These are phyloP conservation scores for Danio albolineatus DNA, from an alignment of 2,797 vertebrate genomes.

Conservation along the genomic window DNA sequence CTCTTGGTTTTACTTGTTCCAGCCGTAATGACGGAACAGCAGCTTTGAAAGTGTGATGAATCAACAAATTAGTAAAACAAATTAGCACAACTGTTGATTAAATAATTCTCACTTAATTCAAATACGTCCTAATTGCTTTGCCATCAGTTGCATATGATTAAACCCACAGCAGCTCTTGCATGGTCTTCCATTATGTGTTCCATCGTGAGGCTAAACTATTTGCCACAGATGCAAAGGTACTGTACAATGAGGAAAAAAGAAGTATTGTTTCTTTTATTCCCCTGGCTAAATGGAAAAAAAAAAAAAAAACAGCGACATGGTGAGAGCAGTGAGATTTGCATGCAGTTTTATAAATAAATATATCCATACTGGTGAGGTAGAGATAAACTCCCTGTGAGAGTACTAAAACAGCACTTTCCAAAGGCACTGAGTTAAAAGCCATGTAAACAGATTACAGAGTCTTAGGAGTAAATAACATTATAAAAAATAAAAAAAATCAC, in stretches of 20 bases:
- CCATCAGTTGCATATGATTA: not conserved
- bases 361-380: not conserved
- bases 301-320: not conserved
- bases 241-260: not conserved
- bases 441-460: slow-evolving; percentile 51
- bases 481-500: not conserved
- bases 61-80: not conserved
- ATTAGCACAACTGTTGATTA: slow-evolving; percentile 7
- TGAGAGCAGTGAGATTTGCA: not conserved
- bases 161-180: not conserved
- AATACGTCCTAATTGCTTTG: not conserved
- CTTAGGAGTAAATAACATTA: slow-evolving; percentile 37
- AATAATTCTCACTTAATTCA: not conserved
- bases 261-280: not conserved
- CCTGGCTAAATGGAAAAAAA: not conserved
- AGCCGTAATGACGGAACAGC: slow-evolving; percentile 15
- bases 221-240: not conserved
- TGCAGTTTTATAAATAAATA: slow-evolving; percentile 35
- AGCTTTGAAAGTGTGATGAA: slow-evolving; percentile 11
- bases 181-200: not conserved
- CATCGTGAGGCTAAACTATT: not conserved
- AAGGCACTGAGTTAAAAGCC: slow-evolving; percentile 46
- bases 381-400: slow-evolving; percentile 33
- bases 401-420: slow-evolving; percentile 43
- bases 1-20: slow-evolving; percentile 19